These are phyloP conservation scores for Sebastes kiyomatsui DNA, from an alignment of 2,797 vertebrate species.

Conservation along the genomic window DNA sequence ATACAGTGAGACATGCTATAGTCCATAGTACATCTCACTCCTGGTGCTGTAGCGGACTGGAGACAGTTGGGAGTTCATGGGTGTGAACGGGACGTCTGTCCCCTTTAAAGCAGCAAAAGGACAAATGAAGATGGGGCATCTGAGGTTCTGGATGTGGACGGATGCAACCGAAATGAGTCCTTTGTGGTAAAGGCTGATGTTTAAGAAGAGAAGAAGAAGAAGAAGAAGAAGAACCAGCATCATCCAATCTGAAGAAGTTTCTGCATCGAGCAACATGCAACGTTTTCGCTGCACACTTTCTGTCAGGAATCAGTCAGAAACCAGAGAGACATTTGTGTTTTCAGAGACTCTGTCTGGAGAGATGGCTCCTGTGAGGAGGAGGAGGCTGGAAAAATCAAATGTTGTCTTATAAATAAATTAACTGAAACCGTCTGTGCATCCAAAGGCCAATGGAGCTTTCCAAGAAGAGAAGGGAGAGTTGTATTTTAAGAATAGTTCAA, in stretches of 20 bases:
- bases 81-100: not conserved
- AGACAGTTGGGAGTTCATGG: not conserved
- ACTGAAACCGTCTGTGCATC: not conserved
- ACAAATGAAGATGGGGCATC: not conserved
- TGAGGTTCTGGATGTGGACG: not conserved
- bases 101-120: not conserved
- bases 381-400: too few species aligned
- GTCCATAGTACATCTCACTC: constrained; percentile 11
- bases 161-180: too few species aligned
- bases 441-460: not conserved
- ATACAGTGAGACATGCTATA: not conserved
- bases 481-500: not conserved
- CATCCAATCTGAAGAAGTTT: not conserved
- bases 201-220: not conserved
- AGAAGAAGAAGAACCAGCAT: not conserved
- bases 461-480: not conserved
- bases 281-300: not conserved
- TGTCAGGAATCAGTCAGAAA: not conserved
- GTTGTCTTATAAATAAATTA: not conserved
- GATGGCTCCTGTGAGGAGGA: too few species aligned
- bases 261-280: not conserved
- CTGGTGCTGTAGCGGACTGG: not conserved
- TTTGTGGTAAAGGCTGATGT: not conserved
- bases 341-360: too few species aligned
- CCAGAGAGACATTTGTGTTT: not conserved